phyloP scores from a whole-genome alignment of 2,113 vertebrate genomes.

The Zosterops hypoxanthus region DNA sequence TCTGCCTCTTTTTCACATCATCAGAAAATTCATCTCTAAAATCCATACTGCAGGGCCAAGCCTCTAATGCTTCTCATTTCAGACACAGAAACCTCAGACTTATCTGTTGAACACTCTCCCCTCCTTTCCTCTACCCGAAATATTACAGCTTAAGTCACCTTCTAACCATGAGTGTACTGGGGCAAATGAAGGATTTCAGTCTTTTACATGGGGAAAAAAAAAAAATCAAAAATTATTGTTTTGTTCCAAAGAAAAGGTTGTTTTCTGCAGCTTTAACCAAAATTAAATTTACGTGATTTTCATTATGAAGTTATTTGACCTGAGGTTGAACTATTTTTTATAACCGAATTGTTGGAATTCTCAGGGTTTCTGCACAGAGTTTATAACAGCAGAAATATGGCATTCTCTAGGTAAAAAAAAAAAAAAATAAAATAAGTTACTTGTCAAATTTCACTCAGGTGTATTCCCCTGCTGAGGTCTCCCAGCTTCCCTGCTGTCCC shows the following conservation, averaged over 20 bases:
- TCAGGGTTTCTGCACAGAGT: not conserved
- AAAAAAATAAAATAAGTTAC: not conserved
- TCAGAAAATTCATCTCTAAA: slow-evolving; percentile 4
- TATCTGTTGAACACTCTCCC: not conserved
- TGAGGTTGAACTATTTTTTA: not conserved
- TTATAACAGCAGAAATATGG: not conserved
- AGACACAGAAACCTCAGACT: not conserved
- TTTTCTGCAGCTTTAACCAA: not conserved
- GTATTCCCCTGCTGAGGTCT: not conserved
- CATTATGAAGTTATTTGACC: not conserved
- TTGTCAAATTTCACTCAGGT: not conserved
- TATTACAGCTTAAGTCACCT: not conserved
- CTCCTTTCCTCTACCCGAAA: not conserved
- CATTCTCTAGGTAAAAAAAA: not conserved
- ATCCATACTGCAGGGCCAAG: not conserved
- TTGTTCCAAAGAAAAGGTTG: not conserved
- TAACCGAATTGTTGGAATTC: not conserved
- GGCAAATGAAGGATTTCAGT: not conserved
- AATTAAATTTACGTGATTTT: not conserved
- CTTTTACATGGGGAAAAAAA: not conserved
- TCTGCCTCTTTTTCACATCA: not conserved
- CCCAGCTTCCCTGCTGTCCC: not conserved
- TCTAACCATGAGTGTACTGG: not conserved
- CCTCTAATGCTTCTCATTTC: not conserved
- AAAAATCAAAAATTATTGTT: not conserved